These are phyloP conservation scores for Eriosoma lanigerum DNA, from an alignment of 1,140 invertebrate species.

Conservation along the genomic window DNA sequence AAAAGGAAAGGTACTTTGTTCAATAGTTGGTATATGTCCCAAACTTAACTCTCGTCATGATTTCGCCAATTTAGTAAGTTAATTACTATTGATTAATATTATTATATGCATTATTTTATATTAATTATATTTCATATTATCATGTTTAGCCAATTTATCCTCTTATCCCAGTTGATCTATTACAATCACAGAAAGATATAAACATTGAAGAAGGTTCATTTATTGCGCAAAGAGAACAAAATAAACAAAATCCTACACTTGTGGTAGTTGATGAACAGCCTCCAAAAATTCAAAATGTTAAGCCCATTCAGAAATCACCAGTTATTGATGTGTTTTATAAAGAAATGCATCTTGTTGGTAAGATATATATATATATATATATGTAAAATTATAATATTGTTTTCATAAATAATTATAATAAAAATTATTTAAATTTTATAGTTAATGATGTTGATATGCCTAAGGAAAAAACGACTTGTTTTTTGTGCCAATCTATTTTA, in stretches of 20 bases:
- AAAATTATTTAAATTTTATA: not conserved
- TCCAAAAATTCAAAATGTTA: conserved; percentile 12
- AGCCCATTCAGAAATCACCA: conserved; percentile 12
- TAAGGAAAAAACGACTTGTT: conserved; percentile 52
- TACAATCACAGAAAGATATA: not conserved
- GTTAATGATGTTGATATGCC: conserved; percentile 23
- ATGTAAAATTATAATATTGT: no score
- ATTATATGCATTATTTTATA: not conserved
- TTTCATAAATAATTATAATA: no score
- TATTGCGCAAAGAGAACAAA: not conserved
- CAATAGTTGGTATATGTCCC: conserved; percentile 71
- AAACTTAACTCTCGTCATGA: conserved; percentile 54
- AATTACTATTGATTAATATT: not conserved
- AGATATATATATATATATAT: not conserved
- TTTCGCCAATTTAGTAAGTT: conserved; percentile 19
- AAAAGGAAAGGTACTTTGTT: conserved; percentile 70
- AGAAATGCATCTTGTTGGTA: conserved; percentile 32
- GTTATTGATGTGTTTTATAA: conserved; percentile 26
- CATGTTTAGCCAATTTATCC: conserved; percentile 59
- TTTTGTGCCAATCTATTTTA: conserved; percentile 28
- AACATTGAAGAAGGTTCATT: not conserved
- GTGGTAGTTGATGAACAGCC: conserved; percentile 22
- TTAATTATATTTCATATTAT: not conserved
- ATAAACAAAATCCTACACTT: not conserved
- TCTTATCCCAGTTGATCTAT: conserved; percentile 61